A percentile compares a stretch with the other conserved stretches of the same genome.
Evolutionary conservation across 2,113 vertebrate species (phyloP).

Genomic region (Micronycteris hirsuta): DNA sequence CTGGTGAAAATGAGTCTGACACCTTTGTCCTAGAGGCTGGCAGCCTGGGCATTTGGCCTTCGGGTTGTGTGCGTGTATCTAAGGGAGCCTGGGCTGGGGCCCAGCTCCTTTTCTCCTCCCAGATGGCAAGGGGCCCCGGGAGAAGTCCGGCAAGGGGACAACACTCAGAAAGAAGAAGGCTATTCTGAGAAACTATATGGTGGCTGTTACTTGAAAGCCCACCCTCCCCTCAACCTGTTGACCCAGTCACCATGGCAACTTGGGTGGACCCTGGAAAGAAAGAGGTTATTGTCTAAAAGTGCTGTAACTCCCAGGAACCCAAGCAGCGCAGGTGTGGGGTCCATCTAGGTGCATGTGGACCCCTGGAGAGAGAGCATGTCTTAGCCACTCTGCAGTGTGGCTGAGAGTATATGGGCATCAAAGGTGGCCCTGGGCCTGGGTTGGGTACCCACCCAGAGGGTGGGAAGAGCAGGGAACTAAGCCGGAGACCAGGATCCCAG

Average conservation of each 20-base stretch:
- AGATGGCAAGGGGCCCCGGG: not conserved
- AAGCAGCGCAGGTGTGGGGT: not conserved
- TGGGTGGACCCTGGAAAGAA: not conserved
- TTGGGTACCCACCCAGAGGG: not conserved
- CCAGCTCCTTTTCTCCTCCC: rapidly evolving
- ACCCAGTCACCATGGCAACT: not conserved
- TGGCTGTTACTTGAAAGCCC: not conserved
- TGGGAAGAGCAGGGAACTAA: not conserved
- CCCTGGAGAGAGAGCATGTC: not conserved
- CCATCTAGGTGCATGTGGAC: not conserved
- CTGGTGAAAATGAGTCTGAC: too few species aligned
- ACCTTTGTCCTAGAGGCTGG: not conserved
- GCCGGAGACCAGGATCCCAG: not conserved
- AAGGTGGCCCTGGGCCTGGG: not conserved
- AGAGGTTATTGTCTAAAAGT: not conserved
- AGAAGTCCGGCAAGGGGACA: not conserved
- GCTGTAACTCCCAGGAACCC: not conserved
- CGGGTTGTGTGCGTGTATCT: not conserved
- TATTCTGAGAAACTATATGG: not conserved
- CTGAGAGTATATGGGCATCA: not conserved
- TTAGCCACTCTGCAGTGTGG: not conserved
- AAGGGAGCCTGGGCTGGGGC: not conserved
- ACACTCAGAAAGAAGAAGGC: not conserved
- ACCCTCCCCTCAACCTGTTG: not conserved
- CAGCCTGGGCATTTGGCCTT: not conserved